Conservation (phyloP, 2,888 invertebrate species). For the Clitarchus hookeri region DNA sequence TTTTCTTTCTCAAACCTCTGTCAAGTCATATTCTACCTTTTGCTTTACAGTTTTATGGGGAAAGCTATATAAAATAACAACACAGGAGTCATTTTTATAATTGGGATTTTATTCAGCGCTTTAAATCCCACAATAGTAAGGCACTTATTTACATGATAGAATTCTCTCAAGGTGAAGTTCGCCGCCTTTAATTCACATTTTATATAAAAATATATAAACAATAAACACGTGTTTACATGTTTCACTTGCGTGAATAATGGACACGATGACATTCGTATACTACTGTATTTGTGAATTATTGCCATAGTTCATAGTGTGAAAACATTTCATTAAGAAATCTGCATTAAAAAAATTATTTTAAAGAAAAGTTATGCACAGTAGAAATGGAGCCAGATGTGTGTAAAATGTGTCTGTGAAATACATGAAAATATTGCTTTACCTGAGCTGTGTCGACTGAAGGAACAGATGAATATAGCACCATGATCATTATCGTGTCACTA, state of each 20-base stretch:
- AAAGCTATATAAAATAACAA: neutral
- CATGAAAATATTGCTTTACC: conserved; percentile 10
- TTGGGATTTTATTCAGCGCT: conserved; percentile 40
- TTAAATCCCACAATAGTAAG: conserved; percentile 38
- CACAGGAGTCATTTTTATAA: conserved; percentile 10
- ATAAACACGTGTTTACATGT: neutral
- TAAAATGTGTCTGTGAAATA: conserved; percentile 9
- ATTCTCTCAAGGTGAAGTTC: conserved; percentile 27
- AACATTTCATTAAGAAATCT: neutral
- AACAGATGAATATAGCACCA: conserved; percentile 14
- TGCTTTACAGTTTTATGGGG: neutral
- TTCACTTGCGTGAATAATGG: neutral
- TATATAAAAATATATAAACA: conserved; percentile 26
- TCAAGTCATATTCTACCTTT: neutral
- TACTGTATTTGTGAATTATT: conserved; percentile 21
- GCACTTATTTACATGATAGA: conserved; percentile 39
- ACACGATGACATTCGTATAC: conserved; percentile 25
- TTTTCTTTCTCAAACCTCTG: neutral
- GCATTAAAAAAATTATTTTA: neutral
- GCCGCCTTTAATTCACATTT: conserved; percentile 30
- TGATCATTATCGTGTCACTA: neutral
- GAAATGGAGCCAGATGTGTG: neutral
- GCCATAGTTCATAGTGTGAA: neutral
- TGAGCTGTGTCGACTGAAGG: neutral
- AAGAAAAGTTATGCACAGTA: neutral